These are phyloP conservation scores for Ornithoptera priamus DNA, from an alignment of 2,888 invertebrate species.

Conservation along the genomic window DNA sequence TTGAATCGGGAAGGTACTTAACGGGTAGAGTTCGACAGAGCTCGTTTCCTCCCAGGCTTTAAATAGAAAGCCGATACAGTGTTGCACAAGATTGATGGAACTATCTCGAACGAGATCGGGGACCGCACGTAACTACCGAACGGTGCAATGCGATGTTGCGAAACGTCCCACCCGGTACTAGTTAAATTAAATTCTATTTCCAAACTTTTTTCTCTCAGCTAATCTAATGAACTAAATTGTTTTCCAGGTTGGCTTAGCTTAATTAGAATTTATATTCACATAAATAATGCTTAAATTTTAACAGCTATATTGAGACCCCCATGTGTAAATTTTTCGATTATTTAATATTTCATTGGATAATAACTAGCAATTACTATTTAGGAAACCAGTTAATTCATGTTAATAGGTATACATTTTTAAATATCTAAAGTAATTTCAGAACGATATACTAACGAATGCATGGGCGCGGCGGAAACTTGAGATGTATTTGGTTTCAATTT, in stretches of 20 bases:
- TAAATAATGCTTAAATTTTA: no score
- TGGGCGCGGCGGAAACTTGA: no score
- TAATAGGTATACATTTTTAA: no score
- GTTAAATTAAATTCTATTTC: conserved; percentile 49
- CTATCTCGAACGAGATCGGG: conserved; percentile 72
- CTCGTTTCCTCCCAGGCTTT: conserved; percentile 46
- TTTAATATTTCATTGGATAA: no score
- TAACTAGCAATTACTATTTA: no score
- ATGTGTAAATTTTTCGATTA: no score
- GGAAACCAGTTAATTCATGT: no score
- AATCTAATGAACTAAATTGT: conserved; percentile 4
- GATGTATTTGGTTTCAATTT: no score
- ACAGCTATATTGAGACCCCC: no score
- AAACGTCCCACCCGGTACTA: conserved; percentile 46
- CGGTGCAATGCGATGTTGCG: conserved; percentile 43
- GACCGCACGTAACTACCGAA: conserved; percentile 47
- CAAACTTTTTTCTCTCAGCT: conserved; percentile 27
- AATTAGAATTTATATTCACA: background rate
- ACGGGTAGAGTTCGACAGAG: conserved; percentile 47
- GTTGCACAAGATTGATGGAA: conserved; percentile 71
- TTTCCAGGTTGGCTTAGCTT: background rate
- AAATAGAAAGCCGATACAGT: conserved; percentile 61
- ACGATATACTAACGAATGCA: no score
- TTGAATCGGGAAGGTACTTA: conserved; percentile 28
- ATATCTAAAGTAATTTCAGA: no score